phyloP scores from a whole-genome alignment of 2,113 vertebrate genomes.

The Prunella himalayana region DNA sequence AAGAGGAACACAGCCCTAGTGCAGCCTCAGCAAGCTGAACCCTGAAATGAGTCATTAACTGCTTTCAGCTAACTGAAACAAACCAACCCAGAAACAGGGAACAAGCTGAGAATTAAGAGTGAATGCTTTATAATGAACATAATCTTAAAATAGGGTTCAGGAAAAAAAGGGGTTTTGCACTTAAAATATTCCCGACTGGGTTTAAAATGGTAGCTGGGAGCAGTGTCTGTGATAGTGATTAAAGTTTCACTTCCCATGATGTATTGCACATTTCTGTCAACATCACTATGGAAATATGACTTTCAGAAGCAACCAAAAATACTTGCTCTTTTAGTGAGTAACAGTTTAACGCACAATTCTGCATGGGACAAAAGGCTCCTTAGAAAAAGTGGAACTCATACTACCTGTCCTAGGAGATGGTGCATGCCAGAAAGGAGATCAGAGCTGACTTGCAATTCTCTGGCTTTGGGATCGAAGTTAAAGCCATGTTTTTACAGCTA shows the following conservation, averaged over 20 bases:
- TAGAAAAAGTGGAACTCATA: background rate
- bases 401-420: background rate
- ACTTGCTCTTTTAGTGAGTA: slow-evolving; percentile 66
- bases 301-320: slow-evolving; percentile 62
- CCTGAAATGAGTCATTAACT: background rate
- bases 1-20: background rate
- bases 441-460: background rate
- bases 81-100: background rate
- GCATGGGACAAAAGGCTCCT: background rate
- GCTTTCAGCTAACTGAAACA: background rate
- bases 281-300: slow-evolving; percentile 60
- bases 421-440: background rate
- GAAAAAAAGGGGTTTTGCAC: background rate
- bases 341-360: slow-evolving; percentile 33
- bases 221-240: background rate
- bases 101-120: background rate
- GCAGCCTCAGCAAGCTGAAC: background rate
- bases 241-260: background rate
- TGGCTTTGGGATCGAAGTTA: background rate
- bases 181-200: background rate
- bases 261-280: slow-evolving; percentile 32
- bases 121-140: background rate
- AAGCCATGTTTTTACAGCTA: background rate
- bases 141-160: background rate
- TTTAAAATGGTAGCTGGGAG: background rate